Percentiles rank a stretch among this genome's conserved stretches.
phyloP scores from a whole-genome alignment of 2,113 vertebrate genomes.

The Antennarius striatus region DNA sequence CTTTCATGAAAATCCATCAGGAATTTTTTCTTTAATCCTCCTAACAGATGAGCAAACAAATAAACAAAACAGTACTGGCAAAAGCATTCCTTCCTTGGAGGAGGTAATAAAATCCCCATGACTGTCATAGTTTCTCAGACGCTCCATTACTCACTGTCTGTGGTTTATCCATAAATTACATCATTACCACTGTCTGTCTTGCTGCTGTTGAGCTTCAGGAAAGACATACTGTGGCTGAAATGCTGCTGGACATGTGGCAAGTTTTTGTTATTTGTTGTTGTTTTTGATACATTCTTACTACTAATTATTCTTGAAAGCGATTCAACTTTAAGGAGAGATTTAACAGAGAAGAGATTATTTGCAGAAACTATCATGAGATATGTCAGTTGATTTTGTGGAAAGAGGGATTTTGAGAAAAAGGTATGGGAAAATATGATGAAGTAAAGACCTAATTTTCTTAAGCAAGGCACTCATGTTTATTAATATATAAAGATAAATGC shows the following conservation, averaged over 20 bases:
- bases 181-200: slow-evolving; percentile 5
- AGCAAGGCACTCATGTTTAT: not conserved
- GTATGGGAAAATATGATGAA: slow-evolving; percentile 19
- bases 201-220: not conserved
- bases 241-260: not conserved
- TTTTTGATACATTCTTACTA: not conserved
- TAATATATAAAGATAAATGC: not conserved
- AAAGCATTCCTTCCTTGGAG: no score
- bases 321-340: slow-evolving; percentile 7
- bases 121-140: not conserved
- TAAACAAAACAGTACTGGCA: no score
- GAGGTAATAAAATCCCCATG: no score
- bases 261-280: not conserved
- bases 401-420: slow-evolving; percentile 15
- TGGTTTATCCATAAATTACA: not conserved
- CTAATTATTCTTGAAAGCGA: not conserved
- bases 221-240: not conserved
- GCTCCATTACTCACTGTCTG: slow-evolving; percentile 13
- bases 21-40: no score
- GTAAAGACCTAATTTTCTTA: slow-evolving; percentile 2
- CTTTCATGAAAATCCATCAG: no score
- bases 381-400: slow-evolving; percentile 8
- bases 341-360: slow-evolving; percentile 20
- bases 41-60: no score
- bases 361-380: slow-evolving; percentile 5